phyloP scores from a whole-genome alignment of 2,113 vertebrate genomes.

The Siniperca chuatsi region DNA sequence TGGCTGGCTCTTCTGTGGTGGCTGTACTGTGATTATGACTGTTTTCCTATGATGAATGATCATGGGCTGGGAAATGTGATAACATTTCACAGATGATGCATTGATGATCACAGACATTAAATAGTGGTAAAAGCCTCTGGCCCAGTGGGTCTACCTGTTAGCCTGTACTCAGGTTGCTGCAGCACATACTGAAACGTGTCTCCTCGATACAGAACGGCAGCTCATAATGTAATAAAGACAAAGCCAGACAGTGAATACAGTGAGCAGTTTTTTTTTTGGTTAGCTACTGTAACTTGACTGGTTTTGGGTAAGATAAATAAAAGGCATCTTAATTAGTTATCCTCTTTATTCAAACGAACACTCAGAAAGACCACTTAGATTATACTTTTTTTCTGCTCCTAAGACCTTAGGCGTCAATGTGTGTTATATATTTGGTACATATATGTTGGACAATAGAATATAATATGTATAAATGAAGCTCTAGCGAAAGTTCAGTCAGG shows the following conservation, averaged over 20 bases:
- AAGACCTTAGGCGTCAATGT: background rate
- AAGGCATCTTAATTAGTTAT: background rate
- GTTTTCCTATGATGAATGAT: slow-evolving; percentile 8
- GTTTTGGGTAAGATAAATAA: background rate
- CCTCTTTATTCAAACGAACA: background rate
- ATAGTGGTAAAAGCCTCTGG: background rate
- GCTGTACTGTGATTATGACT: background rate
- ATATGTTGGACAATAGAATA: background rate
- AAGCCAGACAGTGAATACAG: slow-evolving; percentile 31
- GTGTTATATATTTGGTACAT: background rate
- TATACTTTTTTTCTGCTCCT: too few species aligned
- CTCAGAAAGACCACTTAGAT: background rate
- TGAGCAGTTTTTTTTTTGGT: background rate
- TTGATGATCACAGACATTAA: background rate
- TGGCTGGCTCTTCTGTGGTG: background rate
- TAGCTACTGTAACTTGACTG: background rate
- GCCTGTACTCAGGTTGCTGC: slow-evolving; percentile 54
- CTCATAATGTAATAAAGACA: slow-evolving; percentile 40
- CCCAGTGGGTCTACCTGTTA: slow-evolving; percentile 59
- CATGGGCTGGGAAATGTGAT: slow-evolving; percentile 1
- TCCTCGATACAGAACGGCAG: slow-evolving; percentile 48
- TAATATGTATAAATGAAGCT: background rate
- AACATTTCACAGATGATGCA: slow-evolving; percentile 8
- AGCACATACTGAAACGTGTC: slow-evolving; percentile 68
- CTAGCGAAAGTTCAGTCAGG: too few species aligned